Percentiles rank a stretch among this genome's conserved stretches.
Conservation (phyloP, 2,888 invertebrate genomes). For the Netelia melanura region DNA sequence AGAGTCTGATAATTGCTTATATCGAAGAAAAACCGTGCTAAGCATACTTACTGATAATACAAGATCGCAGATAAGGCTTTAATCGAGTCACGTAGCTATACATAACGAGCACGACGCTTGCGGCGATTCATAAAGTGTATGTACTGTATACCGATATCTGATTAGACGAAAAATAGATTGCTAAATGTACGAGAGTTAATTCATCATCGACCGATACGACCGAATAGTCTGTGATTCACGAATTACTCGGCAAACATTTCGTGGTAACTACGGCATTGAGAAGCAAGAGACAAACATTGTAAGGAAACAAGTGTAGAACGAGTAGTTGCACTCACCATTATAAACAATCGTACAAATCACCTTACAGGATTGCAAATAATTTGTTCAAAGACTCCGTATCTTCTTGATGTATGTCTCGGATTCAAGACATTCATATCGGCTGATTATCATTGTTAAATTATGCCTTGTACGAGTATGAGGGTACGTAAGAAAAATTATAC, state of each 20-base stretch:
- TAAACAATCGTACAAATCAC: slow-evolving; percentile 45
- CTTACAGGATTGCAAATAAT: slow-evolving; percentile 26
- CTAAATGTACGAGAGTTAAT: neutral
- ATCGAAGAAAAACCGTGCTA: slow-evolving; percentile 23
- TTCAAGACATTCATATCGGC: slow-evolving; percentile 58
- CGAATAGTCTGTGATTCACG: neutral
- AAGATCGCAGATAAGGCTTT: slow-evolving; percentile 59
- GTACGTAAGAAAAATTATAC: too few species aligned
- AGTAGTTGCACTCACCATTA: slow-evolving; percentile 56
- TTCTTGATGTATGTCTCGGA: slow-evolving; percentile 14
- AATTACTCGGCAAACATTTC: neutral
- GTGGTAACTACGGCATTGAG: neutral
- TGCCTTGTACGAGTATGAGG: too few species aligned
- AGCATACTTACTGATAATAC: slow-evolving; percentile 53
- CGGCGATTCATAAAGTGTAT: slow-evolving; percentile 48
- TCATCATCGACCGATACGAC: neutral
- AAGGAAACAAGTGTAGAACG: neutral
- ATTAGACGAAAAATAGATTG: slow-evolving; percentile 32
- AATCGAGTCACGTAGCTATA: slow-evolving; percentile 40
- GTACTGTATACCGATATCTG: slow-evolving; percentile 32
- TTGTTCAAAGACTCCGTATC: slow-evolving; percentile 29
- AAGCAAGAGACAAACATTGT: neutral
- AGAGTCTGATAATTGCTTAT: slow-evolving; percentile 36
- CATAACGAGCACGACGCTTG: neutral
- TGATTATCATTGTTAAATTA: slow-evolving; percentile 25